Evolutionary conservation across 2,888 invertebrate species (phyloP), one percentile per base, ranked within the genome.

Genomic region (Yponomeuta evonymella): DNA sequence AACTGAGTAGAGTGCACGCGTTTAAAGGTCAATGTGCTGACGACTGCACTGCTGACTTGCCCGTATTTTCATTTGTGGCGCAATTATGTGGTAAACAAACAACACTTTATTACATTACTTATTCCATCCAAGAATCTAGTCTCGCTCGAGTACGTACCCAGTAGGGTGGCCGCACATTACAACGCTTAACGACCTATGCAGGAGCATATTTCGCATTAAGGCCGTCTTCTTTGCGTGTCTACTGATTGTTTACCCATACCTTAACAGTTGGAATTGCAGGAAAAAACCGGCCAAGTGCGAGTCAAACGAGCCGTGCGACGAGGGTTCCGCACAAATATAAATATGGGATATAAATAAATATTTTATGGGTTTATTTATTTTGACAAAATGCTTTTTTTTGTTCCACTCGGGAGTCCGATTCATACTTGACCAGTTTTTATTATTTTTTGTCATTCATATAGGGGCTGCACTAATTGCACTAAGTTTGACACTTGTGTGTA

Each of bases 261-360:
- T 58, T 58, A 58, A 58, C 15, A 15, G 51, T 15, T 58, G 79
- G 83, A 84, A 80, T 81, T 81, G 75, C 64, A 72, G 75, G 72
- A 72, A 73, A 77, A 82, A 82, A 81, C 76, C 51, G 51, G 12
- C 1, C 12, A 43, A 43, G 43, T 43, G 6, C 43, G 43, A 43
- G 43, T 43, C 9, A 6, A 23, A 23, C 23, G 8, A 43, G 6
- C 6, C 43, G 1, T 6, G 43, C 43, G 9, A 6, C 43, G 43
- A 43, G 8, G 43, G 43, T 43, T 43, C 43, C 43, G 43, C 43
- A 43, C 8, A 8, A 43, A 23, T 23, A 23, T 23, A 23, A 23
- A 23, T 23, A 23, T 23, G 23, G 23, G 23, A 23, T 23, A 23
- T 23, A 23, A 23, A 23, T 23, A 23, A 23, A 23, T 23, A 23